These are phyloP conservation scores for Scaptomyza flava DNA, from an alignment of 2,888 invertebrate genomes.

Conservation along the genomic window DNA sequence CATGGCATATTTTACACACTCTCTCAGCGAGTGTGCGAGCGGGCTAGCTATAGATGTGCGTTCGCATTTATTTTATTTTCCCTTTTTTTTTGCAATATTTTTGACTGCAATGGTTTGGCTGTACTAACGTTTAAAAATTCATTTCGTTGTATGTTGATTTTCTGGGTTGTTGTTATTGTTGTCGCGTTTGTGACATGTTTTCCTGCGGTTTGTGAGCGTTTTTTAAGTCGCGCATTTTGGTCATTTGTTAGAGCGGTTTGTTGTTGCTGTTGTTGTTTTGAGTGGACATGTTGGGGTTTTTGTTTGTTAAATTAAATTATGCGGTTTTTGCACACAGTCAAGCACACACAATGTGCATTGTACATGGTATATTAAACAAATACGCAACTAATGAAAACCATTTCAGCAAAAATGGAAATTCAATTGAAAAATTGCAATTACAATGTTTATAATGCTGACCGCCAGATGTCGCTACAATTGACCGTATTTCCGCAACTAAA, in stretches of 20 bases:
- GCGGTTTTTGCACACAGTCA: constrained; percentile 53
- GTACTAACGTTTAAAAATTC: constrained; percentile 43
- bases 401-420: constrained; percentile 38
- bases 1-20: constrained; percentile 45
- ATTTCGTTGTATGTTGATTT: constrained; percentile 43
- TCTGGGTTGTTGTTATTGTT: constrained; percentile 3
- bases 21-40: background rate
- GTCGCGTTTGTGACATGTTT: constrained; percentile 69
- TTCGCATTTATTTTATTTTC: background rate
- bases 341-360: background rate
- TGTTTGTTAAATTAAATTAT: constrained; percentile 74
- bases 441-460: constrained; percentile 38
- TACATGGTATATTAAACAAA: constrained; percentile 36
- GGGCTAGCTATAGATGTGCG: background rate
- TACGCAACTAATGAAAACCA: constrained; percentile 53
- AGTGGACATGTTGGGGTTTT: constrained; percentile 69
- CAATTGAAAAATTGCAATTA: constrained; percentile 42
- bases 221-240: constrained; percentile 38
- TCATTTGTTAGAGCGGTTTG: constrained; percentile 25
- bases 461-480: constrained; percentile 36
- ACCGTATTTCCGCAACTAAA: constrained; percentile 11
- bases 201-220: constrained; percentile 53
- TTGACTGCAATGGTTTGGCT: constrained; percentile 38
- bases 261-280: constrained; percentile 29
- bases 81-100: constrained; percentile 1